Evolutionary conservation across 2,888 invertebrate species (phyloP).

Genomic region (Metellina segmentata): DNA sequence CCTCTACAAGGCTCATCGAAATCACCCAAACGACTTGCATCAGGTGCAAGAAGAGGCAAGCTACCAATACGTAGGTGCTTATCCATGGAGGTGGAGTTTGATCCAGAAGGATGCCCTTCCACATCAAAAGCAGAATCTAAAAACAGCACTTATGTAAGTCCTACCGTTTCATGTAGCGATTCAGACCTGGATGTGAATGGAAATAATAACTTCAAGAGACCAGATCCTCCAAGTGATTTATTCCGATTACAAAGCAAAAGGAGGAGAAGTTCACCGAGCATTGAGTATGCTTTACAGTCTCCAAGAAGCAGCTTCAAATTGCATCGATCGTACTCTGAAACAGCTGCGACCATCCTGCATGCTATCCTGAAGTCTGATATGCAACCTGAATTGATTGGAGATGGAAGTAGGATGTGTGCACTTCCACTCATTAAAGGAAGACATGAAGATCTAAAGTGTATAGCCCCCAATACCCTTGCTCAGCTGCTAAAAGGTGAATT

Average conservation of each 20-base stretch:
- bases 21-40: background rate
- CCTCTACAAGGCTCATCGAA: constrained; percentile 19
- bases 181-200: background rate
- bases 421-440: constrained; percentile 71
- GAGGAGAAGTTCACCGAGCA: constrained; percentile 79
- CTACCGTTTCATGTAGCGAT: background rate
- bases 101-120: background rate
- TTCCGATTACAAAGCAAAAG: constrained; percentile 82
- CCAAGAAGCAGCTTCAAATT: background rate
- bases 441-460: constrained; percentile 74
- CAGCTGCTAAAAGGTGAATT: constrained; percentile 57
- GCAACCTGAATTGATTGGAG: constrained; percentile 71
- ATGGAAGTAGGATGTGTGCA: constrained; percentile 51
- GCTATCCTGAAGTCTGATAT: constrained; percentile 62
- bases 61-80: constrained; percentile 52
- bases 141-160: background rate
- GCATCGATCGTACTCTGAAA: constrained; percentile 64
- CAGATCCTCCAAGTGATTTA: constrained; percentile 84
- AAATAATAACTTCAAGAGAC: constrained; percentile 84
- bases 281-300: background rate
- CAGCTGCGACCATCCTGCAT: constrained; percentile 62
- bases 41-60: constrained; percentile 19
- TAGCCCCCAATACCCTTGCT: constrained; percentile 65
- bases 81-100: constrained; percentile 55
- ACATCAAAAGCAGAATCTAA: background rate